These are phyloP conservation scores for Carlito syrichta DNA, from an alignment of 2,113 vertebrate genomes.

Conservation along the genomic window DNA sequence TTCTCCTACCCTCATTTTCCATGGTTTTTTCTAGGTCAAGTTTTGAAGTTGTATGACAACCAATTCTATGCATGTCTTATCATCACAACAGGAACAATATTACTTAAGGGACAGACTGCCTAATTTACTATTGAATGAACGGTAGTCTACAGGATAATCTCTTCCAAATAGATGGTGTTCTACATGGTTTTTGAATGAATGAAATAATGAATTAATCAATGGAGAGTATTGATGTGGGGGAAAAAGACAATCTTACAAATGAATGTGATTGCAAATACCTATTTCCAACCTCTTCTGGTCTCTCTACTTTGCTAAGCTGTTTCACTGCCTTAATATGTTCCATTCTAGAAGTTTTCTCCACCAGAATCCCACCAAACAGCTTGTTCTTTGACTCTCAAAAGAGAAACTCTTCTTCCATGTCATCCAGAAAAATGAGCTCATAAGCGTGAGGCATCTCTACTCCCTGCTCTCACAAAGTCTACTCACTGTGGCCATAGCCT, in stretches of 20 bases:
- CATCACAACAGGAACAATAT: background rate
- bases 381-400: background rate
- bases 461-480: too few species aligned
- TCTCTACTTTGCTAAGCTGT: background rate
- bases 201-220: background rate
- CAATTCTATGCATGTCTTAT: background rate
- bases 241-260: background rate
- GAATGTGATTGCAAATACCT: background rate
- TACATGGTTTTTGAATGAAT: background rate
- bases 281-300: background rate
- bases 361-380: background rate
- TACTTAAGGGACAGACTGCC: background rate
- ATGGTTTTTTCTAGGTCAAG: background rate
- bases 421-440: background rate
- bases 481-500: rapidly evolving
- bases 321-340: background rate
- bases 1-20: background rate
- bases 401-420: background rate
- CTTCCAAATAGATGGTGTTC: background rate
- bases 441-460: background rate
- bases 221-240: background rate
- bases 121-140: background rate
- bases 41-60: background rate
- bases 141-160: background rate
- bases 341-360: background rate